These are phyloP conservation scores for Sitta carolinensis DNA, from an alignment of 2,797 vertebrate species.

Conservation along the genomic window DNA sequence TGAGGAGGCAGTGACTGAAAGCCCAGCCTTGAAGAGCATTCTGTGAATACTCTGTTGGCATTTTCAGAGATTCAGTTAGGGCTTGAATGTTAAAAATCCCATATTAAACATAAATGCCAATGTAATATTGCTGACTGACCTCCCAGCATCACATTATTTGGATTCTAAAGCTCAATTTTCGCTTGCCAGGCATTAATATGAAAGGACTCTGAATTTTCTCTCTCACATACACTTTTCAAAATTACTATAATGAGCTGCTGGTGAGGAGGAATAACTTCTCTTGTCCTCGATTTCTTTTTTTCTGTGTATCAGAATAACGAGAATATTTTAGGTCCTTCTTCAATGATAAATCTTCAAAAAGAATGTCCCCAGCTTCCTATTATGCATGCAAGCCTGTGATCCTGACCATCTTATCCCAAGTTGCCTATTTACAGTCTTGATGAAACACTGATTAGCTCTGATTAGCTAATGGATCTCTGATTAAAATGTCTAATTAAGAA, in stretches of 20 bases:
- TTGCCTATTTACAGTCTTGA: constrained; percentile 73
- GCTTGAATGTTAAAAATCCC: neutral
- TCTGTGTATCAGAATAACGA: neutral
- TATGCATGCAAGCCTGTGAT: constrained; percentile 65
- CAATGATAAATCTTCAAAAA: neutral
- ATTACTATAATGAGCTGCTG: neutral
- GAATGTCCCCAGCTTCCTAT: constrained; percentile 19
- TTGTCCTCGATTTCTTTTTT: neutral
- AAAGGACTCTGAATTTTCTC: neutral
- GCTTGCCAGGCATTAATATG: neutral
- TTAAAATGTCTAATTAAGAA: constrained; percentile 78
- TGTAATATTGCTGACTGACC: neutral
- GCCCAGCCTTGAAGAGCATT: neutral
- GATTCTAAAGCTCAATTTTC: neutral
- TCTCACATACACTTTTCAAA: neutral
- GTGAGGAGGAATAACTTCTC: neutral
- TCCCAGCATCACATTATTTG: neutral
- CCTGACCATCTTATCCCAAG: constrained; percentile 67
- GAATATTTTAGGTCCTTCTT: neutral
- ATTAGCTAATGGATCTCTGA: constrained; percentile 79
- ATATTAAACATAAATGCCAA: neutral
- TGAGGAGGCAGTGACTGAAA: neutral
- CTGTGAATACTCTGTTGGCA: neutral
- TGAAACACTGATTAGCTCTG: constrained; percentile 78
- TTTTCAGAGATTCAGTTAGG: neutral